These are phyloP conservation scores for Panagrolaimus sp. DNA, from an alignment of 1,140 invertebrate species.

Conservation along the genomic window DNA sequence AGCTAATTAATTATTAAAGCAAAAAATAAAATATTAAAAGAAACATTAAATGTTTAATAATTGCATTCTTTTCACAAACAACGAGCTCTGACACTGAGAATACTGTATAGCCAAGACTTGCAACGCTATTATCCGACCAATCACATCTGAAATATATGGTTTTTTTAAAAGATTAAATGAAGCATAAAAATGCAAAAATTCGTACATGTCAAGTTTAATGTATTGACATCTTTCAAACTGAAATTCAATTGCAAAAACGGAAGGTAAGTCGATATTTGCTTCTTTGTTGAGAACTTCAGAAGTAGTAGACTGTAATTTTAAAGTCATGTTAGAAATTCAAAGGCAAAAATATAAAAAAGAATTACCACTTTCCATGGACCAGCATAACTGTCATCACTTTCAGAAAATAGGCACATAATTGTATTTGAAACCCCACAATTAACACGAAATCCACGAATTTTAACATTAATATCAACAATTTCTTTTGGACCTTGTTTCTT, in stretches of 20 bases:
- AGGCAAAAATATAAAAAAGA: not conserved
- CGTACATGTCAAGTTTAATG: slow-evolving; percentile 52
- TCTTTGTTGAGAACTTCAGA: slow-evolving; percentile 31
- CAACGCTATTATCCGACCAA: slow-evolving; percentile 26
- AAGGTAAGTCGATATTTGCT: slow-evolving; percentile 27
- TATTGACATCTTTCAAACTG: slow-evolving; percentile 48
- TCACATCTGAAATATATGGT: slow-evolving; percentile 42
- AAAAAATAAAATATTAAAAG: slow-evolving; percentile 2
- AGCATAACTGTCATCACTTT: slow-evolving; percentile 43
- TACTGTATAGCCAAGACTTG: slow-evolving; percentile 46
- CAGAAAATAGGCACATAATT: slow-evolving; percentile 46
- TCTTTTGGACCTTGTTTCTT: slow-evolving; percentile 34
- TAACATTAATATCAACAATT: slow-evolving; percentile 47
- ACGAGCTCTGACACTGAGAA: slow-evolving; percentile 49
- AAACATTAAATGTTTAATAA: slow-evolving; percentile 42
- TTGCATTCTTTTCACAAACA: slow-evolving; percentile 17
- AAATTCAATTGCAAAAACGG: slow-evolving; percentile 51
- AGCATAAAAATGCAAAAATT: too few species aligned
- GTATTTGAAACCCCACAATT: slow-evolving; percentile 17
- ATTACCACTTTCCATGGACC: slow-evolving; percentile 50
- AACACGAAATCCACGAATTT: slow-evolving; percentile 23
- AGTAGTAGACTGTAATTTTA: slow-evolving; percentile 41
- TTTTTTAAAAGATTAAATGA: too few species aligned
- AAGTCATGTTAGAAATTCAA: too few species aligned
- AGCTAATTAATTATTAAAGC: too few species aligned